These are phyloP conservation scores for Ernsta delagoae DNA, from an alignment of 2,888 invertebrate genomes.

Conservation along the genomic window DNA sequence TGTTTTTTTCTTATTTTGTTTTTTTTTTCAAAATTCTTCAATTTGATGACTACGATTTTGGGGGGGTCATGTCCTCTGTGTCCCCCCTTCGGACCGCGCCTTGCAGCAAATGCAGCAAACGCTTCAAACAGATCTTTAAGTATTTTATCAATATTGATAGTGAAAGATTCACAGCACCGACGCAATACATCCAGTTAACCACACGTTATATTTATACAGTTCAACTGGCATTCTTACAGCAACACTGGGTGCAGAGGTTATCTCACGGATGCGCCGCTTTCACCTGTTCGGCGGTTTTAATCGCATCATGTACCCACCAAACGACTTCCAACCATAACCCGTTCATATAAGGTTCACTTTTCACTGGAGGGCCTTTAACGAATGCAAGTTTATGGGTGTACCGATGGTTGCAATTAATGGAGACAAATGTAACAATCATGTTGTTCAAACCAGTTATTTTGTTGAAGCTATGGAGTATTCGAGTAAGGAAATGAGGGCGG, in stretches of 20 bases:
- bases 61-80: too few species aligned
- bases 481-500: not conserved
- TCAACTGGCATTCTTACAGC: slow-evolving; percentile 38
- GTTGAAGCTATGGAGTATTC: slow-evolving; percentile 10
- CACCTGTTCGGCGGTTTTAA: slow-evolving; percentile 51
- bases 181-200: not conserved
- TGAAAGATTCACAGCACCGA: not conserved
- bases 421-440: slow-evolving; percentile 37
- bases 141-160: slow-evolving; percentile 2
- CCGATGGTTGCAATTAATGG: slow-evolving; percentile 32
- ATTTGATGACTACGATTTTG: too few species aligned
- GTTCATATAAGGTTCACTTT: not conserved
- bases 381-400: slow-evolving; percentile 34
- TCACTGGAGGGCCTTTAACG: not conserved
- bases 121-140: too few species aligned
- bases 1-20: too few species aligned
- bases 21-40: too few species aligned
- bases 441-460: slow-evolving; percentile 28
- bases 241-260: slow-evolving; percentile 77
- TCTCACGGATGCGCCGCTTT: slow-evolving; percentile 77
- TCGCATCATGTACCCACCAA: not conserved
- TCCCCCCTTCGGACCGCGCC: too few species aligned
- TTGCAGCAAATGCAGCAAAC: too few species aligned
- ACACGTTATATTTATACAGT: slow-evolving; percentile 12
- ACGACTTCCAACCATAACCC: not conserved